These are phyloP conservation scores for Asobara japonica DNA, from an alignment of 1,140 invertebrate species.

Conservation along the genomic window DNA sequence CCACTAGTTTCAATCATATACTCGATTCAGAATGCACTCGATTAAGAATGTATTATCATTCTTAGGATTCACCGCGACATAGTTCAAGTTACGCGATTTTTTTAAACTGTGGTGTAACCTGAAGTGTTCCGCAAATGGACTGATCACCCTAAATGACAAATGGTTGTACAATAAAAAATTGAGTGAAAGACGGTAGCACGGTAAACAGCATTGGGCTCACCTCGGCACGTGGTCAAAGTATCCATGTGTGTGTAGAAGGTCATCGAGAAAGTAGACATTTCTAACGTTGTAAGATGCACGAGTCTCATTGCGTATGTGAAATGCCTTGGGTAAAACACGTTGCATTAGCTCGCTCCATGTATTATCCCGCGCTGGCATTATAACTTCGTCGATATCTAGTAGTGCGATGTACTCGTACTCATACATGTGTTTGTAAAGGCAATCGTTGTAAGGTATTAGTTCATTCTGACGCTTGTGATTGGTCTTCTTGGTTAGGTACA, in stretches of 20 bases:
- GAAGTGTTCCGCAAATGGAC: too few species aligned
- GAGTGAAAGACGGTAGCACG: neutral
- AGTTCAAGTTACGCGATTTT: too few species aligned
- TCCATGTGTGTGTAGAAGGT: constrained; percentile 82
- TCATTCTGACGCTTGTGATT: constrained; percentile 95
- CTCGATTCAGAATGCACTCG: too few species aligned
- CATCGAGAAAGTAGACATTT: constrained; percentile 95
- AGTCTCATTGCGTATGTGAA: constrained; percentile 77
- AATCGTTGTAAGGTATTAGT: constrained; percentile 96
- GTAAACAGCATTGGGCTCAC: constrained; percentile 38
- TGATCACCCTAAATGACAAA: too few species aligned
- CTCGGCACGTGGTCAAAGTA: constrained; percentile 86
- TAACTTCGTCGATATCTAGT: constrained; percentile 94
- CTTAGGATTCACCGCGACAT: too few species aligned
- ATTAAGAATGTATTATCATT: too few species aligned
- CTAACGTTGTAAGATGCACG: constrained; percentile 89
- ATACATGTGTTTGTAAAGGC: constrained; percentile 93
- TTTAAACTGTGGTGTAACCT: too few species aligned
- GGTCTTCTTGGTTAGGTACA: constrained; percentile 88
- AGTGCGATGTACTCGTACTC: constrained; percentile 90
- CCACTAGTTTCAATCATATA: too few species aligned
- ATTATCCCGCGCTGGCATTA: constrained; percentile 84
- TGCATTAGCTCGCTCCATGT: constrained; percentile 85
- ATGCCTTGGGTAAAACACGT: constrained; percentile 75
- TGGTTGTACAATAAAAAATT: neutral